Evolutionary conservation across 2,797 vertebrate genomes (phyloP).

Genomic region (Gymnoscopelus braueri): DNA sequence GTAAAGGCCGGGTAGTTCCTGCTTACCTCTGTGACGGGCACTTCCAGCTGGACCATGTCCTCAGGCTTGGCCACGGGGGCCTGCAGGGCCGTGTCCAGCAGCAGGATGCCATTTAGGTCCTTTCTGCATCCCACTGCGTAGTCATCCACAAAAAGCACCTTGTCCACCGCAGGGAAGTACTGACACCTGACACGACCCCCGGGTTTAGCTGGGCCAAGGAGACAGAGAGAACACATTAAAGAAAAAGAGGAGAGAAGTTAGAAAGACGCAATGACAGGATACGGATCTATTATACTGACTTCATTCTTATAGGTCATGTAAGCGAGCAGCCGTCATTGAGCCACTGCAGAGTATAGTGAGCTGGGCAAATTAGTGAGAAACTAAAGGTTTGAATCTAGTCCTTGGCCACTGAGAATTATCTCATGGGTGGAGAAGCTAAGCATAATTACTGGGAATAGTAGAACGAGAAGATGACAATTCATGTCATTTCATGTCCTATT

Average conservation of each 20-base stretch:
- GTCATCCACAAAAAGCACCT: constrained; percentile 98
- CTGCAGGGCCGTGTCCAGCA: constrained; percentile 97
- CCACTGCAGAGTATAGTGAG: not conserved
- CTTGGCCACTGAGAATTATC: not conserved
- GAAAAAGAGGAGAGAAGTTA: not conserved
- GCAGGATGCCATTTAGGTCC: constrained; percentile 97
- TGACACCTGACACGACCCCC: constrained; percentile 97
- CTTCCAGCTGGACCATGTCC: constrained; percentile 97
- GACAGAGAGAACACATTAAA: constrained; percentile 22
- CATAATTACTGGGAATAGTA: not conserved
- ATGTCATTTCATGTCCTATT: not conserved
- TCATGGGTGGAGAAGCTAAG: not conserved
- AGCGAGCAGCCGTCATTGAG: not conserved
- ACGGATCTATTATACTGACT: not conserved
- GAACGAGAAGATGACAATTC: not conserved
- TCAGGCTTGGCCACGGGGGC: constrained; percentile 96
- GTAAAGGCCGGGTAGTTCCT: not conserved
- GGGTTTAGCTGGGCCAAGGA: constrained; percentile 87
- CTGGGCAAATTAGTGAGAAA: not conserved
- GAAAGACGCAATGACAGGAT: not conserved
- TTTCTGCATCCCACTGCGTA: constrained; percentile 98
- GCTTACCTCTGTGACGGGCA: constrained; percentile 96
- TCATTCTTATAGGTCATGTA: not conserved
- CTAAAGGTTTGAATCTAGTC: not conserved
- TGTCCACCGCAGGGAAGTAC: constrained; percentile 98